These are phyloP conservation scores for Lepidurus arcticus DNA, from an alignment of 1,140 invertebrate species.

Conservation along the genomic window DNA sequence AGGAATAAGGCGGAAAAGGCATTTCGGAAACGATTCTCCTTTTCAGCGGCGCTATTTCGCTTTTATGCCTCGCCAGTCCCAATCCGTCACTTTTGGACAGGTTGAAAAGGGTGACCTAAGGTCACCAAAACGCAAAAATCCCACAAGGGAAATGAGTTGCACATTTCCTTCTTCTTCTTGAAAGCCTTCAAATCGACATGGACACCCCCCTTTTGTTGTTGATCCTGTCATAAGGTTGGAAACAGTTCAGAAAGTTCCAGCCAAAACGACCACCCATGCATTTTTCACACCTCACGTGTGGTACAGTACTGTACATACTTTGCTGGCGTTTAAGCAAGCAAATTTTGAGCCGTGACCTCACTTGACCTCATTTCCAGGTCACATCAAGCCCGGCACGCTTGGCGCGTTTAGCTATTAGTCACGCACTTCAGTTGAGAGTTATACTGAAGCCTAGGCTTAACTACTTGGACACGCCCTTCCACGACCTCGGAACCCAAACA, in stretches of 20 bases:
- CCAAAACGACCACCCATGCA: background rate
- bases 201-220: background rate
- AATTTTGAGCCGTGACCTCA: background rate
- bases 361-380: background rate
- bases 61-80: background rate
- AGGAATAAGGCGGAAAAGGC: background rate
- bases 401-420: background rate
- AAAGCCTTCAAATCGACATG: background rate
- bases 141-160: conserved; percentile 13
- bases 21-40: conserved; percentile 11
- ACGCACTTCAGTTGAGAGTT: background rate
- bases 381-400: background rate
- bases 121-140: conserved; percentile 2
- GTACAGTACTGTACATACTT: background rate
- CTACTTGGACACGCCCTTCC: too few species aligned
- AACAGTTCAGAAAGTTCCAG: background rate
- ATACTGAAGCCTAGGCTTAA: too few species aligned
- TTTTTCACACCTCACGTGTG: conserved; percentile 2
- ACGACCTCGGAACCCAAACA: too few species aligned
- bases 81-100: conserved; percentile 18
- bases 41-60: background rate
- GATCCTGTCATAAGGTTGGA: conserved; percentile 10
- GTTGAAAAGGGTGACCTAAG: conserved; percentile 11
- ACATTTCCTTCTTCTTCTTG: background rate
- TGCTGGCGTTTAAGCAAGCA: background rate